These are phyloP conservation scores for Sorex araneus DNA, from an alignment of 2,113 vertebrate species.

Conservation along the genomic window DNA sequence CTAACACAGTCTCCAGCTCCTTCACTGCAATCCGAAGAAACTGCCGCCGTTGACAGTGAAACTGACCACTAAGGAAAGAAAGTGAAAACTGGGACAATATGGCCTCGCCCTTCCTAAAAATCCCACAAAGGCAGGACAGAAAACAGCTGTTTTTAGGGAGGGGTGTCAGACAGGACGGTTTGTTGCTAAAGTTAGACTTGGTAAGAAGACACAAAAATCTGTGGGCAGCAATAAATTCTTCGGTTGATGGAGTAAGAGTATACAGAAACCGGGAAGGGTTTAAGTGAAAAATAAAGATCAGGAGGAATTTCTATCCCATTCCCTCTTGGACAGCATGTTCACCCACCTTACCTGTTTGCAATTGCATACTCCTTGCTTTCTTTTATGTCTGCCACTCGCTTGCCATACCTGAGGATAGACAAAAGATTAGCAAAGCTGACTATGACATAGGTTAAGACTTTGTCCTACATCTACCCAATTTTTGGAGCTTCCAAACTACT, in stretches of 20 bases:
- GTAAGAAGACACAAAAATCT: slow-evolving; percentile 34
- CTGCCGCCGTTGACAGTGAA: slow-evolving; percentile 92
- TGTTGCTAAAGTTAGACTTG: neutral
- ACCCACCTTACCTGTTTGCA: slow-evolving; percentile 89
- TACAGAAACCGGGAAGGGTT: neutral
- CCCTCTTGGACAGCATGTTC: neutral
- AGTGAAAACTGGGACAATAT: neutral
- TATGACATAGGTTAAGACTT: neutral
- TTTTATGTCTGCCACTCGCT: slow-evolving; percentile 94
- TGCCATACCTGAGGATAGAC: slow-evolving; percentile 90
- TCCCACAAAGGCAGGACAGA: neutral
- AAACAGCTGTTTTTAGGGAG: neutral
- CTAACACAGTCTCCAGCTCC: slow-evolving; percentile 92
- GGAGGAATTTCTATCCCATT: neutral
- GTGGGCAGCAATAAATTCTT: neutral
- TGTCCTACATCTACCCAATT: neutral
- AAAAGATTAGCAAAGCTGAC: neutral
- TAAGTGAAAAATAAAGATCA: neutral
- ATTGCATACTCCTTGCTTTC: slow-evolving; percentile 93
- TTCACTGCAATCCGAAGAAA: slow-evolving; percentile 92
- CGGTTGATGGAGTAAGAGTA: neutral
- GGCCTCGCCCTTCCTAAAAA: neutral
- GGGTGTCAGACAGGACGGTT: neutral
- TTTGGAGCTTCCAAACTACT: neutral
- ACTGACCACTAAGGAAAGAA: slow-evolving; percentile 88